phyloP scores from a whole-genome alignment of 2,797 vertebrate genomes.

The Enteromius mattozi region DNA sequence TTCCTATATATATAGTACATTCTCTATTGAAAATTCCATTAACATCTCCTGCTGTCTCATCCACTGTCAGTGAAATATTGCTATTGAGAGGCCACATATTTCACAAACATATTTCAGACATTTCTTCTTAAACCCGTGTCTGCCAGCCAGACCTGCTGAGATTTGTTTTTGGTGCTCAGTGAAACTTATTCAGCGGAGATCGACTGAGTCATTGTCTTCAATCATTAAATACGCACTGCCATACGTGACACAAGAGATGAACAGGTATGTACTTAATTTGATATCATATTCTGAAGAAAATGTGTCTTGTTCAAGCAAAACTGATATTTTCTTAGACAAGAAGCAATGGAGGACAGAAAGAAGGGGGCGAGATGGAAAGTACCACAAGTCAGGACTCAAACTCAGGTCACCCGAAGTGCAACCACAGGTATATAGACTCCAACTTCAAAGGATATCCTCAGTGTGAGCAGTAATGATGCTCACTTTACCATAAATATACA shows the following conservation, averaged over 20 bases:
- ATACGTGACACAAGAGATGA: slow-evolving; percentile 7
- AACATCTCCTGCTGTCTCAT: slow-evolving; percentile 20
- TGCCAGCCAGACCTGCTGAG: slow-evolving; percentile 19
- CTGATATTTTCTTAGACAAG: not conserved
- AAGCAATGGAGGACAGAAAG: not conserved
- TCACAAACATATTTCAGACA: slow-evolving; percentile 20
- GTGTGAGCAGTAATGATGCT: not conserved
- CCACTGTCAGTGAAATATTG: slow-evolving; percentile 47
- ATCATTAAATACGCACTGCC: slow-evolving; percentile 22
- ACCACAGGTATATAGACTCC: not conserved
- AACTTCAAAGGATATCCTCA: not conserved
- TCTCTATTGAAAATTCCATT: slow-evolving; percentile 41
- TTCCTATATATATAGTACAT: slow-evolving; percentile 23
- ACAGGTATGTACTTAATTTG: not conserved
- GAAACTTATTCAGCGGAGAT: not conserved
- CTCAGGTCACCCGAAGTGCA: not conserved
- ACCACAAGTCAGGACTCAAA: not conserved
- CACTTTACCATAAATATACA: not conserved
- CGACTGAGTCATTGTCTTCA: slow-evolving; percentile 6
- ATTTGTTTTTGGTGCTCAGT: slow-evolving; percentile 13
- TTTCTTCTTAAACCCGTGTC: slow-evolving; percentile 18
- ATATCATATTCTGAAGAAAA: not conserved
- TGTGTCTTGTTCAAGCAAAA: not conserved
- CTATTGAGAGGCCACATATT: slow-evolving; percentile 10
- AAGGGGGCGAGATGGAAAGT: not conserved